Evolutionary conservation across 1,140 invertebrate species (phyloP).

Genomic region (fruit fly (Drosophila melanogaster)): Release_6_plus_ISO1_MT NT_037436.4:5572001-5572500

Average conservation of each 20-base stretch:
- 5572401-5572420: constrained; percentile 65
- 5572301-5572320: constrained; percentile 70
- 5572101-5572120: constrained; percentile 41
- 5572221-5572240: constrained; percentile 7
- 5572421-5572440: constrained; percentile 56
- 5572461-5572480: constrained; percentile 83
- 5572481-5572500: constrained; percentile 68
- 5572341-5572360: constrained; percentile 78
- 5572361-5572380: constrained; percentile 77
- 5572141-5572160: constrained; percentile 62
- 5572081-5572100: constrained; percentile 9
- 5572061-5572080: constrained; percentile 28
- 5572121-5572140: constrained; percentile 36
- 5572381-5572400: constrained; percentile 77
- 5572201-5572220: constrained; percentile 2
- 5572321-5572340: constrained; percentile 59
- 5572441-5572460: constrained; percentile 82
- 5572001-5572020: constrained; percentile 17
- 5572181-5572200: constrained; percentile 33
- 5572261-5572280: constrained; percentile 47
- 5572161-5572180: constrained; percentile 69
- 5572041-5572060: constrained; percentile 8
- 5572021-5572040: constrained; percentile 7
- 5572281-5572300: constrained; percentile 12
- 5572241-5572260: constrained; percentile 36